Evolutionary conservation across 2,113 vertebrate genomes (phyloP), one percentile per base, ranked within the genome.

Genomic region (Arvicanthis niloticus): DNA sequence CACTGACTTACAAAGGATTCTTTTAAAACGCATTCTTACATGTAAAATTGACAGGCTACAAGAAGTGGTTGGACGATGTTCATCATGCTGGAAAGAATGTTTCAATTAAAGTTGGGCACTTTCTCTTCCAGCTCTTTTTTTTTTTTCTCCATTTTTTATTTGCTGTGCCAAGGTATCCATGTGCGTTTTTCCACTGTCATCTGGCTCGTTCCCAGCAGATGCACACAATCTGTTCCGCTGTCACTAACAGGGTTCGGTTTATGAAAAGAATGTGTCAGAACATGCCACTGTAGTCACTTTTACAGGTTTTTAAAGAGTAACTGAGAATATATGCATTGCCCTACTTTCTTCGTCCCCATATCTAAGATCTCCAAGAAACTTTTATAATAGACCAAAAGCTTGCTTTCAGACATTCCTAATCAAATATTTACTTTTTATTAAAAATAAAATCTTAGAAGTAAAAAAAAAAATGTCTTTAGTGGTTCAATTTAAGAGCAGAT

Each of bases 171-270:
- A 99, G 99, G 99, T 99, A 99, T 98, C 99, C 99, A 99, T 98
- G 99, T 99, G 98, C 99, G 97, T 98, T 98, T 99, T 99, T 99
- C 99, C 99, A 98, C 98, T 99, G 99, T 99, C 99, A 99, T 99
- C 99, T 99, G 99, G 98, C 98, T 98, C 98, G 95, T 99, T 99
- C 99, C 99, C 99, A 99, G 98, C 99, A 99, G 99, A 99, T 99
- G 99, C 98, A 99, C 98, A 98, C 99, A 99, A 99, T 98, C 98
- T 99, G 99, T 98, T 99, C 99, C 98, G 98, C 99, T 99, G 99
- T 99, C 98, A 99, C 98, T 98, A 98, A 98, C 98, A 99, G 98
- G 98, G 97, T 98, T 99, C 95, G 97, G 98, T 99, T 99, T 99
- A 98, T 98, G 98, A 99, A 98, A 98, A 99, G 98, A 99, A 98